phyloP scores from a whole-genome alignment of 2,888 invertebrate species.

The Congeria kusceri region DNA sequence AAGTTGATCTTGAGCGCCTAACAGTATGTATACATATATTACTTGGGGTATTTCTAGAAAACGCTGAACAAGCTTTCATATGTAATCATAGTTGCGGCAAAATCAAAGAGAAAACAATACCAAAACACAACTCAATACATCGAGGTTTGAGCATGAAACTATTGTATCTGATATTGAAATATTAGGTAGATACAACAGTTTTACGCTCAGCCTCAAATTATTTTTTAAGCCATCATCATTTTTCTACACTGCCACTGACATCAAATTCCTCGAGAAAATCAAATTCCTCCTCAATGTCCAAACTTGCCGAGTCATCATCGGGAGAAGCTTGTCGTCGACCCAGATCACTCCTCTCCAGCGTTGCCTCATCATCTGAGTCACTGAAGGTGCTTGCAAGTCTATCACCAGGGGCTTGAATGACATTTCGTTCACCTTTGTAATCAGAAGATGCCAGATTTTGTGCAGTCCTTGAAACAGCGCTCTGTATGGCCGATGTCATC shows the following conservation, averaged over 20 bases:
- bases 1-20: too few relatives aligned
- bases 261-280: conserved; percentile 80
- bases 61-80: too few relatives aligned
- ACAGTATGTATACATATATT: too few relatives aligned
- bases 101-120: too few relatives aligned
- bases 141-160: too few relatives aligned
- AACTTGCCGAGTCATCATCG: conserved; percentile 66
- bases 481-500: conserved; percentile 71
- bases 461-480: conserved; percentile 29
- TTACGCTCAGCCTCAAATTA: not conserved
- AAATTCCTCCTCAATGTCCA: conserved; percentile 79
- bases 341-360: conserved; percentile 35
- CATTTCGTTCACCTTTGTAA: not conserved
- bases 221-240: conserved; percentile 6
- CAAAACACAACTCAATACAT: too few relatives aligned
- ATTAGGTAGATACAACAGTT: too few relatives aligned
- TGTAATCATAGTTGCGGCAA: too few relatives aligned
- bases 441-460: conserved; percentile 13
- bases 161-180: too few relatives aligned
- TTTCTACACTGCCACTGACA: conserved; percentile 51
- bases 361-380: conserved; percentile 50
- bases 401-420: conserved; percentile 22
- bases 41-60: too few relatives aligned
- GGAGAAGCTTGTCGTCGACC: conserved; percentile 16
- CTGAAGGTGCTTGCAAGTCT: conserved; percentile 48